Conservation (phyloP, 2,113 vertebrate genomes). For the Telmatochromis sp. region DNA sequence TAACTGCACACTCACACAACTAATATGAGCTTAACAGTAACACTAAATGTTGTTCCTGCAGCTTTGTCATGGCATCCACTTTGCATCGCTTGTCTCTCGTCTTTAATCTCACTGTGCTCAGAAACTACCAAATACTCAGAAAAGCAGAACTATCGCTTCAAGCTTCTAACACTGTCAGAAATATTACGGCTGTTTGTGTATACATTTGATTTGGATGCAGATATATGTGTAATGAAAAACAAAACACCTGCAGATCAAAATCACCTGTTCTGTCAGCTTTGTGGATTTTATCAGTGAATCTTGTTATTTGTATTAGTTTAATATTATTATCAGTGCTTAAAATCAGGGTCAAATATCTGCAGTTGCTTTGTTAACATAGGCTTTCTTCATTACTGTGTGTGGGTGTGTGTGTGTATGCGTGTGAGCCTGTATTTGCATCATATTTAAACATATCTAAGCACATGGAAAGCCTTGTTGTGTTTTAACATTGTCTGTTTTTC, state of each 20-base stretch:
- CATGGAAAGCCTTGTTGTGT: background rate
- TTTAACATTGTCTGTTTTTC: constrained; percentile 29
- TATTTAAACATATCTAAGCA: background rate
- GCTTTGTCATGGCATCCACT: background rate
- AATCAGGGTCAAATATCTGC: constrained; percentile 5
- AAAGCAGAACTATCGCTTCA: background rate
- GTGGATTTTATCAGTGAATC: background rate
- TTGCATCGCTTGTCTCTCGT: constrained; percentile 19
- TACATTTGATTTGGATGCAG: background rate
- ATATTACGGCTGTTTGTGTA: background rate
- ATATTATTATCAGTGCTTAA: background rate
- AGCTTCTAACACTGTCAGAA: background rate
- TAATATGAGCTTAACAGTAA: background rate
- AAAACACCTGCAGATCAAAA: constrained; percentile 31
- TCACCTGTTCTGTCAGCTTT: background rate
- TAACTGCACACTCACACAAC: background rate
- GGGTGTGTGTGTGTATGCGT: background rate
- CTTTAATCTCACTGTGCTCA: background rate
- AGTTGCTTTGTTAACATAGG: constrained; percentile 41
- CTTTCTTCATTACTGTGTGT: background rate
- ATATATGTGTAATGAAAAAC: background rate
- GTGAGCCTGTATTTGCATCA: background rate
- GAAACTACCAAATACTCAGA: background rate
- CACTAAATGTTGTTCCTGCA: background rate
- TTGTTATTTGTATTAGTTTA: background rate